Evolutionary conservation across 2,888 invertebrate species (phyloP).

Genomic region (Eucriotettix oculatus): DNA sequence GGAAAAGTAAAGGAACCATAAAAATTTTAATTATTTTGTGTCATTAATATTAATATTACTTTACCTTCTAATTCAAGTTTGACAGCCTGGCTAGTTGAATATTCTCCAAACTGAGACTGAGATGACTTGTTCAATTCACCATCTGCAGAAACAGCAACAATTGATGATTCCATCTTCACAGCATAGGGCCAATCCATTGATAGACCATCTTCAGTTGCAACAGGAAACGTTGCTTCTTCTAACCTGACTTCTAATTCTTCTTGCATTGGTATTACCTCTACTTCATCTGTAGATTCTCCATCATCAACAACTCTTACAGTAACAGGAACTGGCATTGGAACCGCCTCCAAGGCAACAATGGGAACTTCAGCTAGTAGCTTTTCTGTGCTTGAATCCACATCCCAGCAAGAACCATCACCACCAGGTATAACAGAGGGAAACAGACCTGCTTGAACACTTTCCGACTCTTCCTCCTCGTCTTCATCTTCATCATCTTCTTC

Average conservation of each 20-base stretch:
- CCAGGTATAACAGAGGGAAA: conserved; percentile 20
- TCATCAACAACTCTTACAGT: conserved; percentile 19
- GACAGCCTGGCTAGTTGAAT: conserved; percentile 26
- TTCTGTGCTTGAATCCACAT: conserved; percentile 32
- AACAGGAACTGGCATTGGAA: conserved; percentile 17
- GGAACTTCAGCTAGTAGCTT: conserved; percentile 26
- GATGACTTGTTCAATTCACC: conserved; percentile 17
- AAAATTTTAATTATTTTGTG: no score
- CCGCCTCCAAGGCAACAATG: conserved; percentile 22
- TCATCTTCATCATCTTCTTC: conserved; percentile 14
- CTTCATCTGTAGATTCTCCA: conserved; percentile 21
- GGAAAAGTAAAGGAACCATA: no score
- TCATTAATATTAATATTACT: no score
- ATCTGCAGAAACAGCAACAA: conserved; percentile 22
- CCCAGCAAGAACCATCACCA: conserved; percentile 22
- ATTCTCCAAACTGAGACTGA: conserved; percentile 19
- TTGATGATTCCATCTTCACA: conserved; percentile 29
- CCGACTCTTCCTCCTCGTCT: conserved; percentile 9
- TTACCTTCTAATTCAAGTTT: conserved; percentile 34
- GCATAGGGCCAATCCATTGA: conserved; percentile 26
- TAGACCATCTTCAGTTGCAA: conserved; percentile 17
- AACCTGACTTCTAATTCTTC: conserved; percentile 40
- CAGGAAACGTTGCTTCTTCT: conserved; percentile 30
- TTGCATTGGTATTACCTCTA: conserved; percentile 32
- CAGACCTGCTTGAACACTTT: conserved; percentile 19